Conservation (phyloP, 2,113 vertebrate species). For the Cygnus buccinator region DNA sequence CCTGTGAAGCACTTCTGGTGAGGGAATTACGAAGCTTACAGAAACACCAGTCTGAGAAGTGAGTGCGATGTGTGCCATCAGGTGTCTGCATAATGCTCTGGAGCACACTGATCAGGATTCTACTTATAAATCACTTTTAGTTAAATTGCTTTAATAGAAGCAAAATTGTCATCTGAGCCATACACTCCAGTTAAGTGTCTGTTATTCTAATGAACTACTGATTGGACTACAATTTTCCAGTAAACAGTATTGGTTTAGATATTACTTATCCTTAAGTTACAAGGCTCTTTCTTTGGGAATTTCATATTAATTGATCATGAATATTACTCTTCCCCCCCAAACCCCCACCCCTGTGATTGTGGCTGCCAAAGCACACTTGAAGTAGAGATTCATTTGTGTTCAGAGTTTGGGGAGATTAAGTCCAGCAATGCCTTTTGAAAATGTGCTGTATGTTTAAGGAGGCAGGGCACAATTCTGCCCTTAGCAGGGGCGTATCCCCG, state of each 20-base stretch:
- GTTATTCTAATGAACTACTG: background rate
- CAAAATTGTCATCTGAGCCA: background rate
- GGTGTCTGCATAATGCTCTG: background rate
- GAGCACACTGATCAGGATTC: background rate
- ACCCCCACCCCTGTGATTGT: too few relatives aligned
- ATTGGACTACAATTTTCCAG: background rate
- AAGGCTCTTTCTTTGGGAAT: background rate
- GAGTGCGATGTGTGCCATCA: background rate
- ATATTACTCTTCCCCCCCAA: background rate
- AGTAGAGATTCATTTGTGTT: background rate
- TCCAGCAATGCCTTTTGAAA: background rate
- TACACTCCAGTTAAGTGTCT: background rate
- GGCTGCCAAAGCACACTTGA: background rate
- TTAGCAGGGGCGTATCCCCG: background rate
- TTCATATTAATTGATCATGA: background rate
- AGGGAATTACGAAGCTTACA: background rate
- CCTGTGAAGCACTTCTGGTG: background rate
- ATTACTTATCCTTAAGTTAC: background rate
- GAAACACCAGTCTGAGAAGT: background rate
- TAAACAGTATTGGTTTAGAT: background rate
- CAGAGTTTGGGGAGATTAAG: background rate
- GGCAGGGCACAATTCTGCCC: background rate
- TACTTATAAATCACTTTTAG: background rate
- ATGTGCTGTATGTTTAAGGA: background rate
- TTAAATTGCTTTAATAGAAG: background rate